Evolutionary conservation across 37 sponge, comb jelly and placozoan species (phyloP), one percentile per base, ranked within the genome.

Genomic region (Agelas oroides): DNA sequence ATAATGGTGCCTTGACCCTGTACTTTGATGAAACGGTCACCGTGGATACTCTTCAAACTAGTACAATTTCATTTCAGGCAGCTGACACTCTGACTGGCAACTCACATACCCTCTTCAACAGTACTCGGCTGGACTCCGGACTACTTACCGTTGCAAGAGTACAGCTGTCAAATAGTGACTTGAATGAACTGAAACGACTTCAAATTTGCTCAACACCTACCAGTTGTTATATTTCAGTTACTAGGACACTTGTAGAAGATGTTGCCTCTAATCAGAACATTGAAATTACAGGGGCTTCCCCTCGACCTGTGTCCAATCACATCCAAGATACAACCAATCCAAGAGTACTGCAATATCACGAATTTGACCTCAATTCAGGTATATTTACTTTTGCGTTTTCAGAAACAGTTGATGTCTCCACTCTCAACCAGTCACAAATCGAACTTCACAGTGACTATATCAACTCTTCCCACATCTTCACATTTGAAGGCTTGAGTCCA

Each of bases 11-110:
- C 0, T 59, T 96, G 59, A 88, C 74, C 5, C 36, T 96, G 27
- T 67, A 23, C 16, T 96, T 94, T 81, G 89, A 91, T 79, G 97
- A 96, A 69, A 91, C 92, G 13, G 88, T 96, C 0, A 41, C 83
- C 58, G 58, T 84, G 18, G 28, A 53, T 21, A 74, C 82, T 11
- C 18, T 91, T 15, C 61, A 63, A 25, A 41, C 80, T 28, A 57
- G 13, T 19, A 78, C 80, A 3, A 53, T 91, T 37, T 89, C 90
- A 61, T 78, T 96, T 41, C 36, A 83, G 61, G 54, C 36, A 60
- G 36, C 23, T 11, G 8, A 18, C 2, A 15, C 63, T 19, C 65
- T 62, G 15, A 35, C 73, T 20, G 20, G 27, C 38, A 19, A 18
- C 53, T 25, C 65, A 3, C 75, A 77, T 38, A 68, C 60, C 15